phyloP scores from a whole-genome alignment of 2,888 invertebrate species.

The Leptothorax acervorum region DNA sequence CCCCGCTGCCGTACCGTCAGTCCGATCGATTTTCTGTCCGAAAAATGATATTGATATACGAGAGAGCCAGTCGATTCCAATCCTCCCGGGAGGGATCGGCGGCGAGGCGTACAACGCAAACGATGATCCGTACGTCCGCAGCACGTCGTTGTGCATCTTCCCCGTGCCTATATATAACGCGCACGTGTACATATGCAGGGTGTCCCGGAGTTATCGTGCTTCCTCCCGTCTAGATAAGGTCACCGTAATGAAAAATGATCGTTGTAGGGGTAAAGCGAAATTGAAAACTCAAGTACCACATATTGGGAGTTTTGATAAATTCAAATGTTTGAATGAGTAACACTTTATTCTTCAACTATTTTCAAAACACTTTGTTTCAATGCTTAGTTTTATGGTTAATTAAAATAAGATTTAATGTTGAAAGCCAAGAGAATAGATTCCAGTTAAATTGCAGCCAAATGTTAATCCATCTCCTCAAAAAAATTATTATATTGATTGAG shows the following conservation, averaged over 20 bases:
- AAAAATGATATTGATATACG: constrained; percentile 75
- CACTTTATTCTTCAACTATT: neutral
- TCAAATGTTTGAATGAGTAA: neutral
- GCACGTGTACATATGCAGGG: constrained; percentile 44
- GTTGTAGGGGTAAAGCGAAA: neutral
- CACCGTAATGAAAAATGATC: constrained; percentile 28
- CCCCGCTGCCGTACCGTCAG: constrained; percentile 19
- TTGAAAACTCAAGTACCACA: constrained; percentile 1
- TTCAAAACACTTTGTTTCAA: neutral
- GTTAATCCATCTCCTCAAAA: neutral
- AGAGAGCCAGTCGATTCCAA: constrained; percentile 69
- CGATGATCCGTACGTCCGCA: constrained; percentile 62
- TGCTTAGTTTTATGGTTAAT: neutral
- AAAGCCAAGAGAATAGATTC: neutral
- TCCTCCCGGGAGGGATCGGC: constrained; percentile 61
- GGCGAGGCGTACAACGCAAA: constrained; percentile 63
- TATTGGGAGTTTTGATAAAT: neutral
- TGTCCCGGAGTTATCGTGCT: constrained; percentile 42
- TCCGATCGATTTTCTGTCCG: constrained; percentile 76
- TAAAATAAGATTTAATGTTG: neutral
- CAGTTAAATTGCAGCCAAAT: neutral
- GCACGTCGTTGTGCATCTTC: constrained; percentile 29
- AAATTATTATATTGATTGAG: neutral
- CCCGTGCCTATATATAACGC: constrained; percentile 11
- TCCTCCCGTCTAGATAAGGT: constrained; percentile 18